A percentile compares a stretch with the other conserved stretches of the same genome.
Conservation (phyloP, 2,113 vertebrate species). For the Alexandromys fortis region DNA sequence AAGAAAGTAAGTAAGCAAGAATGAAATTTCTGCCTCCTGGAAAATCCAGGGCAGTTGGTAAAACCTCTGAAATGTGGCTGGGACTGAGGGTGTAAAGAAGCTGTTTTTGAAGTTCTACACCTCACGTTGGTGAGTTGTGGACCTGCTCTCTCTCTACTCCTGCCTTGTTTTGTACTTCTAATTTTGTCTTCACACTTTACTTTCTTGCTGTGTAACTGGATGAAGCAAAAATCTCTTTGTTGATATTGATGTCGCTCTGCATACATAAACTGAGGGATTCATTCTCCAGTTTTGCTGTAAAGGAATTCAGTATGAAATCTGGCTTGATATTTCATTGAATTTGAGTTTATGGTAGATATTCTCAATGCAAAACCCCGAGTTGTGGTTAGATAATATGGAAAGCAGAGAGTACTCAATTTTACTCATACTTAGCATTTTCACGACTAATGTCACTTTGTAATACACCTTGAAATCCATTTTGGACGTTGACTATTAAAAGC, state of each 20-base stretch:
- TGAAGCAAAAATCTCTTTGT: not conserved
- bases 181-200: not conserved
- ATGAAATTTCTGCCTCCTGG: not conserved
- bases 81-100: not conserved
- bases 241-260: not conserved
- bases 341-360: not conserved
- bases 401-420: not conserved
- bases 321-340: not conserved
- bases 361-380: not conserved
- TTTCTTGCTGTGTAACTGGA: not conserved
- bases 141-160: not conserved
- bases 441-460: not conserved
- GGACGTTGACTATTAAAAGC: not conserved
- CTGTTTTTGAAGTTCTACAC: not conserved
- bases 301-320: not conserved
- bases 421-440: not conserved
- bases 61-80: not conserved
- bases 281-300: not conserved
- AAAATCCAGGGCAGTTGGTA: not conserved
- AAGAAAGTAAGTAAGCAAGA: not conserved
- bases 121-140: not conserved
- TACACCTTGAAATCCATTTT: not conserved
- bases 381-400: not conserved
- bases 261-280: not conserved
- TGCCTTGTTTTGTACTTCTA: not conserved